Evolutionary conservation across 2,113 vertebrate species (phyloP).

Genomic region (Podocnemis expansa): DNA sequence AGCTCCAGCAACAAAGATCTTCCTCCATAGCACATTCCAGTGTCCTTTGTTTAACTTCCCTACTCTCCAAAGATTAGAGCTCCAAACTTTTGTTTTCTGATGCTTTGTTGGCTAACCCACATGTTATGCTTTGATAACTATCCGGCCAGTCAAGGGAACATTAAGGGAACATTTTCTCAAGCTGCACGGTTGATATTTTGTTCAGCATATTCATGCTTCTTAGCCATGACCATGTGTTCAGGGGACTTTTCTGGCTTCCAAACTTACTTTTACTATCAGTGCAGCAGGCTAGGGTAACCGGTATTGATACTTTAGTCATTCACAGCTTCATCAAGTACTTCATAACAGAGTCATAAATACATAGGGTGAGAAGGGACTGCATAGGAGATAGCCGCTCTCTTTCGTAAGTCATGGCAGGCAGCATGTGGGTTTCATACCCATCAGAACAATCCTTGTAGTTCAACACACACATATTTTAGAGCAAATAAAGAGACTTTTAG

Average conservation of each 20-base stretch:
- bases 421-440: not conserved
- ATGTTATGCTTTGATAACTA: constrained; percentile 71
- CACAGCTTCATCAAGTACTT: not conserved
- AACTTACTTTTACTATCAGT: constrained; percentile 14
- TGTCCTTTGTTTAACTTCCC: constrained; percentile 65
- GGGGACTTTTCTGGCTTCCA: constrained; percentile 6
- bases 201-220: constrained; percentile 49
- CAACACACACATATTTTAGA: constrained; percentile 19
- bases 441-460: constrained; percentile 19
- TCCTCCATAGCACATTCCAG: constrained; percentile 49
- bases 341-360: not conserved
- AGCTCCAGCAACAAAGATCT: constrained; percentile 54
- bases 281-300: not conserved
- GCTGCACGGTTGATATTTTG: constrained; percentile 22
- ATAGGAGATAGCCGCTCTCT: not conserved
- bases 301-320: constrained; percentile 22
- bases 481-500: not conserved
- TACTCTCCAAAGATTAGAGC: constrained; percentile 33
- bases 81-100: constrained; percentile 56
- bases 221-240: constrained; percentile 40
- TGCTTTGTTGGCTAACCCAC: constrained; percentile 62
- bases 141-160: constrained; percentile 49
- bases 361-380: too few relatives aligned
- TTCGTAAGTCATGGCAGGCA: not conserved
- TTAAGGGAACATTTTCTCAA: constrained; percentile 51